Evolutionary conservation across 2,888 invertebrate genomes (phyloP), one percentile per base, ranked within the genome.

Genomic region (Miltochrista miniata): DNA sequence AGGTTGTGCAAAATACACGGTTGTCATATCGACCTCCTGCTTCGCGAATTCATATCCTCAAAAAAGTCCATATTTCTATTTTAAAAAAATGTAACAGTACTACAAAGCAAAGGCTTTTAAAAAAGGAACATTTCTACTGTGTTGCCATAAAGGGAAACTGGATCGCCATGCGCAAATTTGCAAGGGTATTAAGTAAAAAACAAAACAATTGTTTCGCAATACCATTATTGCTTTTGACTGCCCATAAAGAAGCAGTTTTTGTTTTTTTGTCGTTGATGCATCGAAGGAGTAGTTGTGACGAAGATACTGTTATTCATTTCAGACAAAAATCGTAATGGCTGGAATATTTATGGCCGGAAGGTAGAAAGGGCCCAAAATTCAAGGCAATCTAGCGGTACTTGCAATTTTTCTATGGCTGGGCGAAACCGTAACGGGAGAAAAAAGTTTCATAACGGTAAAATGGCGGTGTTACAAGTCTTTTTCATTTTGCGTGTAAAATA

Each of bases 1-100:
- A 76, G 73, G 82, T 86, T 83, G 80, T 72, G 83, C 79, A 83
- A 87, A 74, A 68, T 54, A 59, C 67, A 64, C 31, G 10, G 11
- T 31, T 64, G 68, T 51, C 33, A 30, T 24, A 24, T 50, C 53
- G 64, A 48, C 67, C 61, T 89, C 88, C 90, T 24, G 18, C 18
- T 80, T 62, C 79, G 18, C 18, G 89, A 87, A 90, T 85, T 84
- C 18, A 24, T 24, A 4, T 4, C 5, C 5, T 2, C 2, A 2
- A 24, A 24, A 24, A 24, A 24, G 18, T 4, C 18, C 5, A 24
- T 24, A 4, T 24, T 72, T 75, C 76, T 76, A 79, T 66, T 81
- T 51, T 50, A 55, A 71, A 75, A 77, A 80, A 72, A 57, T 61
- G 68, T 62, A 67, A 63, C 64, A 62, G 51, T 48, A 51, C 18